Base-by-base conservation (phyloP, 2,113 vertebrate genomes). In the Caracal caracal region DNA sequence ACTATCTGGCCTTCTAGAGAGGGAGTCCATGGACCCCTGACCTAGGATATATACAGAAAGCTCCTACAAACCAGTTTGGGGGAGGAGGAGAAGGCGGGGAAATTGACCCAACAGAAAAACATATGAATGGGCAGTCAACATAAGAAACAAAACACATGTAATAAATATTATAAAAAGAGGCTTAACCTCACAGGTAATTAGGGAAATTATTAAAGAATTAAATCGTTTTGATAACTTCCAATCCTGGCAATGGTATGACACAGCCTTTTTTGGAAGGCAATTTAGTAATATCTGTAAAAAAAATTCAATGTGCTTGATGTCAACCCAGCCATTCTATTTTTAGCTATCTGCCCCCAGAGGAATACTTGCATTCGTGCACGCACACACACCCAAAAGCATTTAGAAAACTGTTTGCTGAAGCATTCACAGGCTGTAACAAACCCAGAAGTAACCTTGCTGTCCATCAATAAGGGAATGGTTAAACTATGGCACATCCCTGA, bases 301-400 rank as follows among this genome's bases (percentile, higher is more conserved):
- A 94, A 94, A 78, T 6, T 33, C 53, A 85, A 90, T 92, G 63
- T 0, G 6, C 49, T 91, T 86, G 28, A 91, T 97, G 92, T 93
- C 87, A 96, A 97, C 68, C 78, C 82, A 94, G 66, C 37, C 56
- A 49, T 93, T 97, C 96, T 97, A 98, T 97, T 97, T 97, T 96
- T 92, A 94, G 51, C 33, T 66, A 79, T 95, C 83, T 97, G 47
- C 63, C 95, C 90, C 63, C 96, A 95, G 68, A 97, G 63, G 95
- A 97, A 97, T 83, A 92, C 87, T 87, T 87, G 82, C 73, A 86
- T 89, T 88, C 11, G 2, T 93, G 86, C 28, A 76, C 6, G 13
- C 68, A 89, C 78, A 97, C 51, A 88, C 35, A 53, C 66, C n/a
- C 79, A 79, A 83, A 94, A 95, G 49, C 71, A 88, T 68, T 73